Evolutionary conservation across 1,140 invertebrate species (phyloP), one percentile per base, ranked within the genome.

Genomic region (Zaprionus taronus): DNA sequence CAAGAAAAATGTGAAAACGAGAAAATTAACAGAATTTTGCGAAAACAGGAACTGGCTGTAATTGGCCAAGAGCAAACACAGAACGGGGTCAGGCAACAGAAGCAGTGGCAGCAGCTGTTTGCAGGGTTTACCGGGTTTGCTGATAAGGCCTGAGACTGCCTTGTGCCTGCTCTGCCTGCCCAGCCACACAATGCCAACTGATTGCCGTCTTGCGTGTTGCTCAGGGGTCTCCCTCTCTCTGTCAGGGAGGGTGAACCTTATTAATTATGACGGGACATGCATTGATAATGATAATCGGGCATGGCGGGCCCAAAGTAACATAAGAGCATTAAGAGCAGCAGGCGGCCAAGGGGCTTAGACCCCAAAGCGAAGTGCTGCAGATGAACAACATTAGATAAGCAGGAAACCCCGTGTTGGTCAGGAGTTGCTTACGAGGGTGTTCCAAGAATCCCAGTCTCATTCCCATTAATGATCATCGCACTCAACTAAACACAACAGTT

Each of bases 251-350:
- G 79, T 68, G 84, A 84, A 75, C 56, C 81, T 85, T 90, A 90
- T 89, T 89, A 89, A 89, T 89, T 89, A 89, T 90, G 85, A 84
- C 85, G 85, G 85, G 53, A 73, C 81, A 89, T 87, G 84, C 80
- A 85, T 90, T 90, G 84, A 87, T 81, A 87, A 90, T 79, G 81
- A 79, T 67, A 77, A 72, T 67, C 69, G 55, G 31, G 63, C 71
- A 38, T 22, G 72, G 57, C 80, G 63, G 65, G 17, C 55, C 69
- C 38, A 17, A 41, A 34, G 17, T 20, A 22, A 38, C 47, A 11
- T 49, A 51, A 53, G 36, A 36, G 34, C 60, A 75, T 70, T 41
- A 70, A 58, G 41, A 17, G 65, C 77, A 53, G 58, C 64, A 64
- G 69, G 69, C 64, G 28, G 14, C 61, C 38, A 20, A 61, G 34